Evolutionary conservation across 37 sponge, comb jelly and placozoan species (phyloP), one percentile per base, ranked within the genome.

Genomic region (Dysidea cf. avara): DNA sequence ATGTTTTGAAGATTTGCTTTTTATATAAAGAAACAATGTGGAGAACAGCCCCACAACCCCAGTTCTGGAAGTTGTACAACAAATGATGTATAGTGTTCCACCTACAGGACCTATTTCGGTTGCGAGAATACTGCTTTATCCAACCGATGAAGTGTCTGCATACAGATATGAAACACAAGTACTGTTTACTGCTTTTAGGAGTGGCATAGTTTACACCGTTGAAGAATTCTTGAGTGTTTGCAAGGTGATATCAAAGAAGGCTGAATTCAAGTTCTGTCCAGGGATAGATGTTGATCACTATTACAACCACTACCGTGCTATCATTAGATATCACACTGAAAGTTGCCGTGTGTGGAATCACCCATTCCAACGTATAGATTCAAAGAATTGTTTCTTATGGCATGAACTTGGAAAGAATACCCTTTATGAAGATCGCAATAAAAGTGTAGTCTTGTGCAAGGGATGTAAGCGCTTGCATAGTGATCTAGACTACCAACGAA

Each of bases 231-330:
- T 73, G 16, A 25, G 28, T 29, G 24, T 73, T 24, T 59, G 74
- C 59, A 47, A 38, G 12, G 52, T 39, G 49, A 35, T 56, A 40
- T 6, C 61, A 33, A 49, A 21, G 17, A 73, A 53, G 37, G 57
- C 49, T 36, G 49, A 47, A 7, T 76, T 64, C 65, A 76, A 76
- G 54, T 76, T 76, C 50, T 76, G 77, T 64, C 77, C 77, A 52
- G 66, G 77, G 38, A 39, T 73, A 11, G 48, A 73, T 34, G 38
- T 57, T 37, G 30, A 57, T 24, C 21, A 4, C 6, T 50, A 63
- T 31, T 30, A 74, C 9, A 63, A 50, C 32, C 39, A 16, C 17
- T 62, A 76, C 36, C 50, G 22, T 76, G 65, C 50, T 21, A 56
- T 64, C 21, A 62, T 76, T 49, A 36, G 77, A 64, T 76, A 64